Conservation (phyloP, 1,140 invertebrate genomes). For the Callitettix versicolor region DNA sequence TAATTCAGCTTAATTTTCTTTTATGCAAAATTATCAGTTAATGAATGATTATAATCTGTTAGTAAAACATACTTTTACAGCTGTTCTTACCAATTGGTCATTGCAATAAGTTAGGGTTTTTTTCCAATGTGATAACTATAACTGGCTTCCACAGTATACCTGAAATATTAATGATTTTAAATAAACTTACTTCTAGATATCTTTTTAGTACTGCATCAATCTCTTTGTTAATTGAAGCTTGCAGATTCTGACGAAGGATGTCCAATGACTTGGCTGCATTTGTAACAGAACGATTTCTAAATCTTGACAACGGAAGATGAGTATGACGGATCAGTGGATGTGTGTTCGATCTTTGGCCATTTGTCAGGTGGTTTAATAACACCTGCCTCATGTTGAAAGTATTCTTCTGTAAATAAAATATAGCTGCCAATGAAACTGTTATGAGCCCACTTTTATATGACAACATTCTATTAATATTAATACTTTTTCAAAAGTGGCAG, state of each 20-base stretch:
- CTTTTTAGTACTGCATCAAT: constrained; percentile 62
- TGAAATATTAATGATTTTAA: too few relatives aligned
- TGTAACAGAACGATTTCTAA: constrained; percentile 39
- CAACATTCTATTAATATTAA: neutral
- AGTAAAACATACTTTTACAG: too few relatives aligned
- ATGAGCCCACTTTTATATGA: neutral
- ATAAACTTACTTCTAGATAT: constrained; percentile 57
- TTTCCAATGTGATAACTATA: too few relatives aligned
- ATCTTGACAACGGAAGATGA: constrained; percentile 26
- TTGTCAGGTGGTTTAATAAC: constrained; percentile 45
- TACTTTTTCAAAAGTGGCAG: neutral
- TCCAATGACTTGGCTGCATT: constrained; percentile 59
- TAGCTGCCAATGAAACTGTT: neutral
- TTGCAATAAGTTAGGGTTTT: too few relatives aligned
- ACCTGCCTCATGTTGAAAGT: constrained; percentile 47
- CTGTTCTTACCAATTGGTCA: too few relatives aligned
- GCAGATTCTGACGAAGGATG: constrained; percentile 59
- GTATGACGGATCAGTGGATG: neutral
- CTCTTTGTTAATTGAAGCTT: constrained; percentile 63
- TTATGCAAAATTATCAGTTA: too few relatives aligned
- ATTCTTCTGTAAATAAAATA: constrained; percentile 40
- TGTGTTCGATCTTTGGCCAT: constrained; percentile 9
- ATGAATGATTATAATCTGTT: too few relatives aligned
- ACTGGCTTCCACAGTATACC: too few relatives aligned
- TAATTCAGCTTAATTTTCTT: too few relatives aligned